These are phyloP conservation scores for Ochotona princeps DNA, from an alignment of 2,113 vertebrate genomes.

Conservation along the genomic window DNA sequence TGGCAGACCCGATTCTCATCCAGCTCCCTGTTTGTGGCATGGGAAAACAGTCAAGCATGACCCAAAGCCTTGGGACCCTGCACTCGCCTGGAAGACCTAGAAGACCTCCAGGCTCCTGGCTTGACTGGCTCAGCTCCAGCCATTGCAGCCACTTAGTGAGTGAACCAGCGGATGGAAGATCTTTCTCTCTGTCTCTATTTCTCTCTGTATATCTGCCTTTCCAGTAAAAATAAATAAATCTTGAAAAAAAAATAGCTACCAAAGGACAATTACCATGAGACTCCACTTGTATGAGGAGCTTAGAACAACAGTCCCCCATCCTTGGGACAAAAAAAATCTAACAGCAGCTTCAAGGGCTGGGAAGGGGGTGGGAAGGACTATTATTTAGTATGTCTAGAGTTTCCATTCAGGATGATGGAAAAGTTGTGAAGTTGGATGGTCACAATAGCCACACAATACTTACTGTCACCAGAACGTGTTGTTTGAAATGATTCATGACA, in stretches of 20 bases:
- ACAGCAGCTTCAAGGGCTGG: neutral
- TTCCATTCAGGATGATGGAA: neutral
- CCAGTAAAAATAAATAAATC: no score
- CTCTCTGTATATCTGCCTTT: no score
- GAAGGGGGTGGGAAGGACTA: neutral
- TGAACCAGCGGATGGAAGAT: no score
- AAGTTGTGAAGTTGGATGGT: neutral
- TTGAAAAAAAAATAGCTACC: neutral
- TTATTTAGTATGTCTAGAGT: neutral
- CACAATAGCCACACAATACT: neutral
- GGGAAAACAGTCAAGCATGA: no score
- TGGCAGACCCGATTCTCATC: no score
- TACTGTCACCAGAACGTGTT: neutral
- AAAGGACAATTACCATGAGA: neutral
- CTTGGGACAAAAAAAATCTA: neutral
- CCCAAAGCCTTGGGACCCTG: no score
- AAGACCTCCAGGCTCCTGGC: no score
- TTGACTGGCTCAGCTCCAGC: no score
- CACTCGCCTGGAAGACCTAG: no score
- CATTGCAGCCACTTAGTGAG: no score
- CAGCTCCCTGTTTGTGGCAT: no score
- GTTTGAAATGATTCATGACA: neutral
- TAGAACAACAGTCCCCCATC: neutral
- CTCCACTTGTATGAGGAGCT: neutral
- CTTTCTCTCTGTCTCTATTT: no score